phyloP scores from a whole-genome alignment of 2,797 vertebrate species.

The Carapus acus region DNA sequence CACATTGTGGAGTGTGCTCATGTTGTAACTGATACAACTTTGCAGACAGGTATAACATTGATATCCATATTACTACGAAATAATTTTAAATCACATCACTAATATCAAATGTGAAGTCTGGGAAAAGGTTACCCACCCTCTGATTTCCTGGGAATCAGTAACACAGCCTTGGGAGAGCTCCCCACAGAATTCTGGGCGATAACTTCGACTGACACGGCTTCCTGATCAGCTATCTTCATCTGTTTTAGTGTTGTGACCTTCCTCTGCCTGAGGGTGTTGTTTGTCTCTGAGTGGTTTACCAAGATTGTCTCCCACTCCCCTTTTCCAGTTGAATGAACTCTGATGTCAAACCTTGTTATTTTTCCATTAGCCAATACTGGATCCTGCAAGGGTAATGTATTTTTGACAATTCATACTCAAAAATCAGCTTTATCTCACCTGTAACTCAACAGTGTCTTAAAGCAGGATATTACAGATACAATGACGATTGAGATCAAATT shows the following conservation, averaged over 20 bases:
- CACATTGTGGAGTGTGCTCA: too few relatives aligned
- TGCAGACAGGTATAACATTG: too few relatives aligned
- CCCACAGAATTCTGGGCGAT: conserved; percentile 75
- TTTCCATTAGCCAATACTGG: conserved; percentile 76
- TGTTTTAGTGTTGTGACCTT: conserved; percentile 22
- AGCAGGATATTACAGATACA: too few relatives aligned
- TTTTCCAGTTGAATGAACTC: conserved; percentile 13
- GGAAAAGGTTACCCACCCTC: conserved; percentile 45
- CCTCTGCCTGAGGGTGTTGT: conserved; percentile 27
- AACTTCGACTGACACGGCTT: conserved; percentile 44
- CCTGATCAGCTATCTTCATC: conserved; percentile 25
- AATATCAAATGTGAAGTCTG: too few relatives aligned
- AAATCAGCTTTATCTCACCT: background rate
- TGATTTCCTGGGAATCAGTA: conserved; percentile 63
- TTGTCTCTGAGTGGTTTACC: conserved; percentile 45
- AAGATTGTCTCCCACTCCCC: conserved; percentile 12
- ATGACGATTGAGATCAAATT: too few relatives aligned
- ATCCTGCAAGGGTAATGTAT: conserved; percentile 61
- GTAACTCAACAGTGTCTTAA: too few relatives aligned
- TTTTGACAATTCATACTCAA: conserved; percentile 1
- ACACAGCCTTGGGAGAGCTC: conserved; percentile 63
- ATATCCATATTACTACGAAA: too few relatives aligned
- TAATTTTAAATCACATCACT: too few relatives aligned
- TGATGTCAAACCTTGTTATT: conserved; percentile 75
- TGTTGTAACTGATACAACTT: too few relatives aligned